Evolutionary conservation across 1,140 invertebrate genomes (phyloP).

Genomic region (Eueides isabella): DNA sequence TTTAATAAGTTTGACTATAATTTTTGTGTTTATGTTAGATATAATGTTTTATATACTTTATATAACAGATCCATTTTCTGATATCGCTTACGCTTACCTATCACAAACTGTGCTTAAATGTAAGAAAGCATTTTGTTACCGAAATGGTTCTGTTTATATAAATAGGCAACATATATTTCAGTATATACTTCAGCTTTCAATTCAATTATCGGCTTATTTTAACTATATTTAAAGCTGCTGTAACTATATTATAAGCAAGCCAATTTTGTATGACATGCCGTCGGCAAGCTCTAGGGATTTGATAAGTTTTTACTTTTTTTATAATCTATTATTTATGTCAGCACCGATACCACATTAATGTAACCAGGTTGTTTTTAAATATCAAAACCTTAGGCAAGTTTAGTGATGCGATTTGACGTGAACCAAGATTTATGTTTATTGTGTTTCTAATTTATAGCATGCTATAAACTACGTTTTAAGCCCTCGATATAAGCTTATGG

Average conservation of each 20-base stretch:
- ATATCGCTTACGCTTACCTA: no score
- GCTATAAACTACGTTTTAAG: conserved; percentile 71
- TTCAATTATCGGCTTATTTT: no score
- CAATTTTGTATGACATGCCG: background rate
- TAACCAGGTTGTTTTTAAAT: conserved; percentile 54
- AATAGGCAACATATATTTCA: no score
- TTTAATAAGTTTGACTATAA: background rate
- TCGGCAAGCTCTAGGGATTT: background rate
- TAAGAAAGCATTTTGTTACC: no score
- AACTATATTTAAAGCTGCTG: no score
- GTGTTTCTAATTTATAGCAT: conserved; percentile 69
- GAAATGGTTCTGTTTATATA: no score
- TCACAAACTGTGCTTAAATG: no score
- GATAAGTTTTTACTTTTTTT: background rate
- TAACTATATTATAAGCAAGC: background rate
- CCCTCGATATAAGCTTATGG: conserved; percentile 51
- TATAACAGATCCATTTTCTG: no score
- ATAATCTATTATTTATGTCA: conserved; percentile 19
- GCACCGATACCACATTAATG: conserved; percentile 17
- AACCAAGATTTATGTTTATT: conserved; percentile 75
- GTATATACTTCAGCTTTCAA: no score
- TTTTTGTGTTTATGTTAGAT: background rate
- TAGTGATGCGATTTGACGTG: conserved; percentile 72
- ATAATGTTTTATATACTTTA: no score
- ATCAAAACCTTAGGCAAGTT: conserved; percentile 55